Conservation (phyloP, 2,797 vertebrate genomes). For the Catostomus latipinnis region DNA sequence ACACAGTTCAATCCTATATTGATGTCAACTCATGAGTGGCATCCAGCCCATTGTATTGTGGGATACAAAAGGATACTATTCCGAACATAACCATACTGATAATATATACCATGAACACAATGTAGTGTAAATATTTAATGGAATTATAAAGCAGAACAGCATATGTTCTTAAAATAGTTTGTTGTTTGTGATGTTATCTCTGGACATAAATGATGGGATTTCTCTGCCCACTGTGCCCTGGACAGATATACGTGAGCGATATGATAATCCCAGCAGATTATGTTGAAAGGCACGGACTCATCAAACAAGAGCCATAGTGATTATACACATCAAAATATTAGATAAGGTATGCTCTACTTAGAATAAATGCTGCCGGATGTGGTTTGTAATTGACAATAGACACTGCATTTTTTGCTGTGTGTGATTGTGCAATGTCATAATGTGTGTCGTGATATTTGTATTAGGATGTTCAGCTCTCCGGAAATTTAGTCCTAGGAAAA, state of each 20-base stretch:
- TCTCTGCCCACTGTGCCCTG: conserved; percentile 61
- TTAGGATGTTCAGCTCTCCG: conserved; percentile 11
- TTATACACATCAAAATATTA: conserved; percentile 4
- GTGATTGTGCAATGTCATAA: not conserved
- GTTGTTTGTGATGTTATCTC: not conserved
- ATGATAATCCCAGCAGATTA: conserved; percentile 72
- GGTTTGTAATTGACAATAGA: too few relatives aligned
- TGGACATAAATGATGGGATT: conserved; percentile 73
- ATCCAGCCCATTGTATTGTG: too few relatives aligned
- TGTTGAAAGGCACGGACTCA: conserved; percentile 55
- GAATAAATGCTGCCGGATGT: not conserved
- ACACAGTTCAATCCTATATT: too few relatives aligned
- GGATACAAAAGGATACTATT: too few relatives aligned
- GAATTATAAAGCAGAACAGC: too few relatives aligned
- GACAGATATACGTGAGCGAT: conserved; percentile 54
- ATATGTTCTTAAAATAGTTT: too few relatives aligned
- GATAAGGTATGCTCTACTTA: not conserved
- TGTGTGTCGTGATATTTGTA: conserved; percentile 17
- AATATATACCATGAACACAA: too few relatives aligned
- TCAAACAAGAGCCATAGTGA: conserved; percentile 11
- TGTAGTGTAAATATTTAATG: too few relatives aligned
- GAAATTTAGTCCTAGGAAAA: conserved; percentile 48
- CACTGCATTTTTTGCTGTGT: not conserved
- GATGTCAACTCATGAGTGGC: too few relatives aligned
- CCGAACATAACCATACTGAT: too few relatives aligned